phyloP scores from a whole-genome alignment of 2,797 vertebrate species.

The Simalia tracyae region DNA sequence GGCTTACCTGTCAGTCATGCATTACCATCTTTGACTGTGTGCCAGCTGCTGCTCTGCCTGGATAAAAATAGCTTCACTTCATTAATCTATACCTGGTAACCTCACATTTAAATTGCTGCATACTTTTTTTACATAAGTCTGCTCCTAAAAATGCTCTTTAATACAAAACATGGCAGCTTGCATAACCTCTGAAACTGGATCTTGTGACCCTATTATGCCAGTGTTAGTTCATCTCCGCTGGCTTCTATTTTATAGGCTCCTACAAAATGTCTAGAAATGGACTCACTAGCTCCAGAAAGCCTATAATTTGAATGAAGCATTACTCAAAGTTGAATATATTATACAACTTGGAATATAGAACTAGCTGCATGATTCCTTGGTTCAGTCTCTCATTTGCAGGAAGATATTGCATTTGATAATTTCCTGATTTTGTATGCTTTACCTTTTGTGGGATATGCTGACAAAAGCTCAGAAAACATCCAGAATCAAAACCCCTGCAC shows the following conservation, averaged over 20 bases:
- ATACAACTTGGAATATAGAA: neutral
- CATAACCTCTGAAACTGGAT: neutral
- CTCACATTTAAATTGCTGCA: neutral
- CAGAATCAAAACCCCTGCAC: neutral
- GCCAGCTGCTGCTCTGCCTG: neutral
- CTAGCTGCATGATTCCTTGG: neutral
- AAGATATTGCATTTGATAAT: neutral
- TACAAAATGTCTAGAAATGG: neutral
- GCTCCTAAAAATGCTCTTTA: neutral
- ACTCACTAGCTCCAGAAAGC: neutral
- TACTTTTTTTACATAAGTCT: neutral
- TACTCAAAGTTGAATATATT: neutral
- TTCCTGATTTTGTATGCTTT: neutral
- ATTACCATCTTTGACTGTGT: neutral
- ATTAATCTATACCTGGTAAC: neutral
- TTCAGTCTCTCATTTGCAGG: neutral
- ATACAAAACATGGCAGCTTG: neutral
- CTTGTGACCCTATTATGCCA: neutral
- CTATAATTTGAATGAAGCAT: neutral
- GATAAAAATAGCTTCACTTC: neutral
- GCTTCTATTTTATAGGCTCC: too few relatives aligned
- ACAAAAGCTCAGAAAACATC: neutral
- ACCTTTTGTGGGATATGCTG: neutral
- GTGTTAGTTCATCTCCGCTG: neutral
- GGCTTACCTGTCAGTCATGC: neutral